Evolutionary conservation across 2,797 vertebrate genomes (phyloP).

Genomic region (Arnoldichthys spilopterus): DNA sequence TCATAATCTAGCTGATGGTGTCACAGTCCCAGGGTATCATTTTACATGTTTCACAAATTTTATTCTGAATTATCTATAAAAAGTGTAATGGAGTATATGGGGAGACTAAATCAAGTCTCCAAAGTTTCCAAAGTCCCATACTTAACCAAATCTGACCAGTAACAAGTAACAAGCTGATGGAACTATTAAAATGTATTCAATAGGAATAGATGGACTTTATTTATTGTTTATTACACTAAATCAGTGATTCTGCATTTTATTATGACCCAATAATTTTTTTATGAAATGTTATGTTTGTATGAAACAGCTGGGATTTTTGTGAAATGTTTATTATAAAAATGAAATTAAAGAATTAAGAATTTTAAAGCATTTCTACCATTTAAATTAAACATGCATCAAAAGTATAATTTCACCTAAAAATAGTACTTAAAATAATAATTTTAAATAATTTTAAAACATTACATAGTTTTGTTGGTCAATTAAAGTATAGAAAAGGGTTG

Average conservation of each 20-base stretch:
- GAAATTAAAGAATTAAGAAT: too few species aligned
- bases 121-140: background rate
- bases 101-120: background rate
- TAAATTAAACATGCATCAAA: too few species aligned
- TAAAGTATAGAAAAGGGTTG: too few species aligned
- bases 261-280: background rate
- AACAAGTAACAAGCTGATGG: background rate
- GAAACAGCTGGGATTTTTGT: too few species aligned
- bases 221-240: background rate
- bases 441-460: too few species aligned
- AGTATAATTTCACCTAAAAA: too few species aligned
- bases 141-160: background rate
- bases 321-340: too few species aligned
- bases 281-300: too few species aligned
- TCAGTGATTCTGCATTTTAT: background rate
- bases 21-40: conserved; percentile 47
- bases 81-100: conserved; percentile 13
- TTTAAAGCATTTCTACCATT: too few species aligned
- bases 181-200: background rate
- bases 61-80: conserved; percentile 61
- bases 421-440: too few species aligned
- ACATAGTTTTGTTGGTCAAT: too few species aligned
- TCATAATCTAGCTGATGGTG: background rate
- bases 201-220: background rate
- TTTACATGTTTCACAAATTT: conserved; percentile 66